Conservation (phyloP, 2,797 vertebrate species). For the Hoplostethus mediterraneus region DNA sequence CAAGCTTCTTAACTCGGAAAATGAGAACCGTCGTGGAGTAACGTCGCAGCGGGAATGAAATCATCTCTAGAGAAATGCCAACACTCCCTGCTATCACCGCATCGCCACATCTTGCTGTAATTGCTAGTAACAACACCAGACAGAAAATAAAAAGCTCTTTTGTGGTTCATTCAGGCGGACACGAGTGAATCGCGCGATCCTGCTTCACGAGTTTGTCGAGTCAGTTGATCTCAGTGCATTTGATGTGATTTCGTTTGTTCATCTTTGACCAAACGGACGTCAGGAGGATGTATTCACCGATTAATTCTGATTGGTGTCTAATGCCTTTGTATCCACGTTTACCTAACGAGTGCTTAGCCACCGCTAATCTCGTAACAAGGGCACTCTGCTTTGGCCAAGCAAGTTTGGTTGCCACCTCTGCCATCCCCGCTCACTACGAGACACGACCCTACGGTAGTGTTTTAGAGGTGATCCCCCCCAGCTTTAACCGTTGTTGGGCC, state of each 20-base stretch:
- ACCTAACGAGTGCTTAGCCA: conserved; percentile 51
- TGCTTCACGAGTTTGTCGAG: neutral
- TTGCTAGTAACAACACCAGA: neutral
- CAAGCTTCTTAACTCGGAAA: neutral
- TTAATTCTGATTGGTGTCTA: conserved; percentile 55
- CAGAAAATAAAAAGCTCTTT: neutral
- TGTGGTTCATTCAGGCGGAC: neutral
- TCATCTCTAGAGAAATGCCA: neutral
- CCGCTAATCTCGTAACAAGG: conserved; percentile 52
- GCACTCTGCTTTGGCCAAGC: conserved; percentile 3
- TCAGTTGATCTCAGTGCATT: neutral
- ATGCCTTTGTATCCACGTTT: conserved; percentile 46
- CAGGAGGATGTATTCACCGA: conserved; percentile 48
- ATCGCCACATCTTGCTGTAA: neutral
- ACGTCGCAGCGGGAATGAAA: neutral
- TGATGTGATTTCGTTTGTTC: conserved; percentile 13
- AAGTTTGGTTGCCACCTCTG: conserved; percentile 19
- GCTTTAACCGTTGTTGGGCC: neutral
- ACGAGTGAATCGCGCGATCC: neutral
- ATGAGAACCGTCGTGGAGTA: neutral
- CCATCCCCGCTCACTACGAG: neutral
- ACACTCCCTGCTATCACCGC: neutral
- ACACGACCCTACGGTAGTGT: conserved; percentile 3
- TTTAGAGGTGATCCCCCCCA: neutral
- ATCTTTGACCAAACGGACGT: conserved; percentile 43